Percentiles rank a stretch among this genome's conserved stretches.
Conservation (phyloP, 2,888 invertebrate genomes). For the Matsumyia berberina region DNA sequence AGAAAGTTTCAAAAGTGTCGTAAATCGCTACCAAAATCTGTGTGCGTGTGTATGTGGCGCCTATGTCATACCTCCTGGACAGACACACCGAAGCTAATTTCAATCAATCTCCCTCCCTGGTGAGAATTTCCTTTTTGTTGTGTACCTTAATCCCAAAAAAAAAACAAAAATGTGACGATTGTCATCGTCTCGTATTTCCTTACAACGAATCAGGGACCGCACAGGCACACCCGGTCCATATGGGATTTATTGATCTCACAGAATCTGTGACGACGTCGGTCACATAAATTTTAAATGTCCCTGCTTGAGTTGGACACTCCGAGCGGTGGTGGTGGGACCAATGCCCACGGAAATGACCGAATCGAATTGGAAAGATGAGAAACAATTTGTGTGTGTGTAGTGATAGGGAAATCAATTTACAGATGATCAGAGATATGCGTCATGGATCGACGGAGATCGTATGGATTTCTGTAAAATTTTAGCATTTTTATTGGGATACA, state of each 20-base stretch:
- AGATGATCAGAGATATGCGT: constrained; percentile 34
- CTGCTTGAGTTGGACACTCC: neutral
- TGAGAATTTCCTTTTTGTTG: constrained; percentile 11
- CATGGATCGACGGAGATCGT: constrained; percentile 27
- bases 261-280: constrained; percentile 47
- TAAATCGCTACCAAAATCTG: constrained; percentile 21
- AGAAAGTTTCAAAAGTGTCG: constrained; percentile 9
- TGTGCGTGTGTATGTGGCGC: constrained; percentile 16
- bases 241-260: constrained; percentile 36
- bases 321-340: neutral
- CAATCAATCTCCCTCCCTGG: constrained; percentile 30
- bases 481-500: constrained; percentile 3
- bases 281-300: constrained; percentile 39
- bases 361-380: neutral
- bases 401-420: constrained; percentile 38
- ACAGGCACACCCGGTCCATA: constrained; percentile 10
- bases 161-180: constrained; percentile 25
- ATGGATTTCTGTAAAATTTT: constrained; percentile 11
- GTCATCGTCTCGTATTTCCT: constrained; percentile 61
- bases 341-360: constrained; percentile 9
- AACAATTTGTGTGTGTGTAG: neutral
- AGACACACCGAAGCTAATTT: constrained; percentile 9
- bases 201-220: constrained; percentile 37
- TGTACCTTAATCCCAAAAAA: neutral
- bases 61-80: neutral